These are phyloP conservation scores for Nysson spinosus DNA, from an alignment of 2,888 invertebrate species.

Conservation along the genomic window DNA sequence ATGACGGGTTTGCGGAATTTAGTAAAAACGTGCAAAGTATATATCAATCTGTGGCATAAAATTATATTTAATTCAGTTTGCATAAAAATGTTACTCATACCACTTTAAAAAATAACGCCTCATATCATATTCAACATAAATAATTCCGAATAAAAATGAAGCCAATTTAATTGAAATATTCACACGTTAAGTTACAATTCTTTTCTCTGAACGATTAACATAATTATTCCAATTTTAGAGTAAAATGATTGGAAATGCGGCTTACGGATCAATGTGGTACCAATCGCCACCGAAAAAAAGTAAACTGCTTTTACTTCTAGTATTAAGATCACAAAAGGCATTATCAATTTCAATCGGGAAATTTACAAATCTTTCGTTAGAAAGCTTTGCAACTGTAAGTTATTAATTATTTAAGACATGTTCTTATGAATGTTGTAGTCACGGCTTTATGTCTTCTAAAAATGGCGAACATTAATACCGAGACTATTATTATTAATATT, in stretches of 20 bases:
- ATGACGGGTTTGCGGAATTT: no score
- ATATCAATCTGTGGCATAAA: no score
- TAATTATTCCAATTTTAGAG: constrained; percentile 29
- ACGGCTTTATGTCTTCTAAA: no score
- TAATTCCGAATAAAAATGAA: no score
- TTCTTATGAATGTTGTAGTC: background rate
- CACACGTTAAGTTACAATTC: background rate
- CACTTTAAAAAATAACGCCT: no score
- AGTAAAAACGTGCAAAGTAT: no score
- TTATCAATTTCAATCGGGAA: constrained; percentile 49
- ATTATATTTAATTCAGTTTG: no score
- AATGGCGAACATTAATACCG: no score
- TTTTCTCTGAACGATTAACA: background rate
- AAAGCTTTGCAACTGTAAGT: constrained; percentile 45
- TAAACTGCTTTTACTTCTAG: constrained; percentile 36
- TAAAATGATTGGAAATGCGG: constrained; percentile 33
- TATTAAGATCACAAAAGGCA: constrained; percentile 45
- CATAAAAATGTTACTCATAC: no score
- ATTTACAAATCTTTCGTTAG: constrained; percentile 44
- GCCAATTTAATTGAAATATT: no score
- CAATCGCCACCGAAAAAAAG: constrained; percentile 27
- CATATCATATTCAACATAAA: no score
- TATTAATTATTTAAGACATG: background rate
- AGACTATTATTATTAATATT: no score
- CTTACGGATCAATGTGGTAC: constrained; percentile 55